These are phyloP conservation scores for Epizoanthus ramosus DNA, from an alignment of 92 coral and sea anemone genomes.

Conservation along the genomic window DNA sequence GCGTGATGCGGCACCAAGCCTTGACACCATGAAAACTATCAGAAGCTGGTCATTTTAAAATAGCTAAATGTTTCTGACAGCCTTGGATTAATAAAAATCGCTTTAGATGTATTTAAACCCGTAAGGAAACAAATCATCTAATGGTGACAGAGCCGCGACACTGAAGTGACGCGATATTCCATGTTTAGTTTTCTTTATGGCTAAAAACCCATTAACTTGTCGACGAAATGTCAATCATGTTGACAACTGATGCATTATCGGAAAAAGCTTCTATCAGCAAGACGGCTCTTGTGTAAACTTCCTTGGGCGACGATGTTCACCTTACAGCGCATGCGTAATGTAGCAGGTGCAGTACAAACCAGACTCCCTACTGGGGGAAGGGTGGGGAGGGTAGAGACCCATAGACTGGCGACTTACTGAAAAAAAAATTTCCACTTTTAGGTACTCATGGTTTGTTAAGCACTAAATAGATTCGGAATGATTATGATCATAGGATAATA, in stretches of 20 bases:
- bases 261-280: neutral
- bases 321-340: neutral
- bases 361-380: neutral
- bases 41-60: neutral
- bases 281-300: neutral
- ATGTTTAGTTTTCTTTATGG: neutral
- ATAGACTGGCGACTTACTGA: no score
- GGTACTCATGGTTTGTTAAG: no score
- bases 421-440: no score
- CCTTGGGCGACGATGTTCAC: neutral
- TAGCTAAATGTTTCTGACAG: neutral
- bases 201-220: neutral
- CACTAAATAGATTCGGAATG: no score
- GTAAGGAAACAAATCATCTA: neutral
- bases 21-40: neutral
- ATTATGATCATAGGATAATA: no score
- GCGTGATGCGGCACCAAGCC: no score
- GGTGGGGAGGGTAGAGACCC: no score
- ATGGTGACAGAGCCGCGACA: neutral
- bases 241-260: neutral
- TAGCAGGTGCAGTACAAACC: neutral
- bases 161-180: neutral
- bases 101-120: neutral
- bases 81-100: neutral
- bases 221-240: constrained; percentile 7